phyloP scores from a whole-genome alignment of 2,797 vertebrate genomes.

The Rallus crepitans region DNA sequence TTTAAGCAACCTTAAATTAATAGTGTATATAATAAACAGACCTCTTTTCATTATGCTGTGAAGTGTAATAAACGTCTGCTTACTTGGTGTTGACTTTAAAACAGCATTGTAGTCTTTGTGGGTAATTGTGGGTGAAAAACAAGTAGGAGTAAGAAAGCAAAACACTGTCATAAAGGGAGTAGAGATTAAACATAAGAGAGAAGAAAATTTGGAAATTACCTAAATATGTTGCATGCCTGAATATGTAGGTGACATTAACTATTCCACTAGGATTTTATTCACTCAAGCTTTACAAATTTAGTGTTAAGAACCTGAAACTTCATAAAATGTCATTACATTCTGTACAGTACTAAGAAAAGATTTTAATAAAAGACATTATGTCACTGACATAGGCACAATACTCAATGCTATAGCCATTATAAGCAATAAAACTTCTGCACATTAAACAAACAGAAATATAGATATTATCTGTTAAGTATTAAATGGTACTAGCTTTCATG shows the following conservation, averaged over 20 bases:
- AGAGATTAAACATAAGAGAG: background rate
- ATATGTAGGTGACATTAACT: background rate
- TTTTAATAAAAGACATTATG: background rate
- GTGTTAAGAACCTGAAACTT: background rate
- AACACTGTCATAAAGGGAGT: background rate
- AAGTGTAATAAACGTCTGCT: background rate
- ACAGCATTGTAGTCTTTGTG: background rate
- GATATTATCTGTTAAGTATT: background rate
- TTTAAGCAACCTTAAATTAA: background rate
- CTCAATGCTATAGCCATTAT: background rate
- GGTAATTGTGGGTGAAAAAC: background rate
- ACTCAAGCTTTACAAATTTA: background rate
- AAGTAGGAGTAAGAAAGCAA: background rate
- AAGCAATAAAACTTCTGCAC: background rate
- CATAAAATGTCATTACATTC: background rate
- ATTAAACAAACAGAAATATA: background rate
- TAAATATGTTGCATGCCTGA: background rate
- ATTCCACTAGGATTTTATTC: background rate
- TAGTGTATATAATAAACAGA: background rate
- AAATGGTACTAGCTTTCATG: background rate
- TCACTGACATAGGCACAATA: background rate
- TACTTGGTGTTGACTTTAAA: background rate
- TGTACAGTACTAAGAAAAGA: background rate
- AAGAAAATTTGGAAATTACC: background rate
- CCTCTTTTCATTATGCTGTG: background rate